A percentile compares a stretch with the other conserved stretches of the same genome.
Evolutionary conservation across 2,113 vertebrate genomes (phyloP).

Genomic region (Gasterosteus nipponicus): DNA sequence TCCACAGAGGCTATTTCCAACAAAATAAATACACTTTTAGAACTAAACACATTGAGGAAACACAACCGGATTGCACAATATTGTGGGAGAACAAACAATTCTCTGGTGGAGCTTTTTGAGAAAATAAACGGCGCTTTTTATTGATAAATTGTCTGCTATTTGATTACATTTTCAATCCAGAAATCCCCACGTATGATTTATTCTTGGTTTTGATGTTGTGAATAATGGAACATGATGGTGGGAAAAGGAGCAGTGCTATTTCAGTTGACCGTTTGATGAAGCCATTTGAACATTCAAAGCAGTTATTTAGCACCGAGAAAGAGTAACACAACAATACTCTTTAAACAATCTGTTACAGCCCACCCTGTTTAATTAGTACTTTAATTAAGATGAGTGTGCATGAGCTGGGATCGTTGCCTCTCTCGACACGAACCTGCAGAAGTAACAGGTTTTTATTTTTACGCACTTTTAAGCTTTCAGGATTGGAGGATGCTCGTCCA

Average conservation of each 20-base stretch:
- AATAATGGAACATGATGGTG: background rate
- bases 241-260: background rate
- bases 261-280: background rate
- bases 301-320: background rate
- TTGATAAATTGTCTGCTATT: background rate
- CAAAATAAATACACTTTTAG: background rate
- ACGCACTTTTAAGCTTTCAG: slow-evolving; percentile 25
- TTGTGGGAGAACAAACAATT: background rate
- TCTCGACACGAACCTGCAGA: slow-evolving; percentile 9
- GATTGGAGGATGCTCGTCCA: background rate
- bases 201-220: background rate
- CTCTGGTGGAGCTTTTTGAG: background rate
- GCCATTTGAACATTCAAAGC: background rate
- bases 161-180: background rate
- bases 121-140: background rate
- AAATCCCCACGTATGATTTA: background rate
- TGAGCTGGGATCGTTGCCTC: slow-evolving; percentile 30
- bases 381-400: slow-evolving; percentile 35
- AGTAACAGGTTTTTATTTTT: slow-evolving; percentile 5
- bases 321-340: slow-evolving; percentile 1
- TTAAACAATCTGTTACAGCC: slow-evolving; percentile 5
- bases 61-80: background rate
- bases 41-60: background rate
- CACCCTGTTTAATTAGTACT: slow-evolving; percentile 22
- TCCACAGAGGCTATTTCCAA: background rate